A percentile compares a stretch with the other conserved stretches of the same genome.
phyloP scores from a whole-genome alignment of 1,140 invertebrate species.

The Helicoverpa zea region DNA sequence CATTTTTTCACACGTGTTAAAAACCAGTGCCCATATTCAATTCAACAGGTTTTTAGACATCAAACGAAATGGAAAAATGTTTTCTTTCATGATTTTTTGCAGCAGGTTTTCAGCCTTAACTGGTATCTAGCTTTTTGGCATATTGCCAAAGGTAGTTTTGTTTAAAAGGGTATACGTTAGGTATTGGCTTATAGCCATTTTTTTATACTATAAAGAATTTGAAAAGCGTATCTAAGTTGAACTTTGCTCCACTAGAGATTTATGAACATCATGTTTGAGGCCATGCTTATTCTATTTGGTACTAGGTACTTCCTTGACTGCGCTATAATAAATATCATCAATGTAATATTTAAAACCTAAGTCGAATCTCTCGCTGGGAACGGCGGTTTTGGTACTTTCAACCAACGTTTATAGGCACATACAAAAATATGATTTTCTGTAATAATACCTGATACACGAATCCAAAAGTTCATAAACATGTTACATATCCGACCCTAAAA shows the following conservation, averaged over 20 bases:
- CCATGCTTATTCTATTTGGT: too few species aligned
- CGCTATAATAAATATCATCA: too few species aligned
- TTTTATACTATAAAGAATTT: not conserved
- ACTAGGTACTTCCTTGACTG: too few species aligned
- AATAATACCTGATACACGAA: conserved; percentile 41
- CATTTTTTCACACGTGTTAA: not conserved
- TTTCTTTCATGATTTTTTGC: not conserved
- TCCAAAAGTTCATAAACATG: conserved; percentile 32
- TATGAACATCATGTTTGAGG: too few species aligned
- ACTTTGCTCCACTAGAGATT: not conserved
- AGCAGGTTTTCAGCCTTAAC: not conserved
- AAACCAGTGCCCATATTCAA: not conserved
- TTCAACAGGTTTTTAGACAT: conserved; percentile 3
- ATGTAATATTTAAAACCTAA: not conserved
- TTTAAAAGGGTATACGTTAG: conserved; percentile 11
- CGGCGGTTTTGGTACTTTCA: not conserved
- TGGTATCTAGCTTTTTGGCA: conserved; percentile 7
- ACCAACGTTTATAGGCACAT: not conserved
- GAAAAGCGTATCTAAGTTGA: not conserved
- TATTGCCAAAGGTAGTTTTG: conserved; percentile 22
- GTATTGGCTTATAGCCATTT: conserved; percentile 3
- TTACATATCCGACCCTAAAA: conserved; percentile 18
- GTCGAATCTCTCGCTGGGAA: not conserved
- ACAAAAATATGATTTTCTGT: conserved; percentile 35
- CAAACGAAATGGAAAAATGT: not conserved